These are phyloP conservation scores for Epinotia bilunana DNA, from an alignment of 2,888 invertebrate species.

Conservation along the genomic window DNA sequence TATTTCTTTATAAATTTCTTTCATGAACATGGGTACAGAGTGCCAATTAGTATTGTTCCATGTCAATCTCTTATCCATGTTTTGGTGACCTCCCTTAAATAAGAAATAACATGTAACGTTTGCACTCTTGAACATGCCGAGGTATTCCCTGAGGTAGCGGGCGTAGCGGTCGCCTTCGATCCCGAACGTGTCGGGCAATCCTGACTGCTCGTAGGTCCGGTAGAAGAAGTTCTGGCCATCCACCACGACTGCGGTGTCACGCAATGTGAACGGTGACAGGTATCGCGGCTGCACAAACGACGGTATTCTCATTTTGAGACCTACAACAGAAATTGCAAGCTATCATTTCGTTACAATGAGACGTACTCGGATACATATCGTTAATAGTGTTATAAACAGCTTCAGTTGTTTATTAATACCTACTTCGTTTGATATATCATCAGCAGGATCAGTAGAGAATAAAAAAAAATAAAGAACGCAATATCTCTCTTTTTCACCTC, in stretches of 20 bases:
- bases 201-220: slow-evolving; percentile 15
- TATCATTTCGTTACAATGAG: neutral
- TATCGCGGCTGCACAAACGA: slow-evolving; percentile 13
- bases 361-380: too few species aligned
- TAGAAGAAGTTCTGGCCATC: slow-evolving; percentile 42
- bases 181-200: slow-evolving; percentile 2
- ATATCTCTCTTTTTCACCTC: too few species aligned
- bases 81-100: slow-evolving; percentile 39
- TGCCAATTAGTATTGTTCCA: neutral
- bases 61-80: slow-evolving; percentile 14
- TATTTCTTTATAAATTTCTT: slow-evolving; percentile 28
- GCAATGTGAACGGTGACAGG: slow-evolving; percentile 8
- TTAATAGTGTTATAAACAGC: too few species aligned
- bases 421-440: too few species aligned
- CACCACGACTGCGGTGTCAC: slow-evolving; percentile 30
- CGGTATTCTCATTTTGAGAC: slow-evolving; percentile 21
- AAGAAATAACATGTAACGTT: slow-evolving; percentile 39
- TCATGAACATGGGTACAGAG: slow-evolving; percentile 21
- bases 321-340: slow-evolving; percentile 1
- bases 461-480: too few species aligned
- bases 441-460: too few species aligned
- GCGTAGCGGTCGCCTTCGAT: slow-evolving; percentile 40
- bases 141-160: slow-evolving; percentile 17
- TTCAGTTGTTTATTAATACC: too few species aligned
- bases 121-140: slow-evolving; percentile 37